phyloP scores from a whole-genome alignment of 1,140 invertebrate species.

The Venturia canescens region DNA sequence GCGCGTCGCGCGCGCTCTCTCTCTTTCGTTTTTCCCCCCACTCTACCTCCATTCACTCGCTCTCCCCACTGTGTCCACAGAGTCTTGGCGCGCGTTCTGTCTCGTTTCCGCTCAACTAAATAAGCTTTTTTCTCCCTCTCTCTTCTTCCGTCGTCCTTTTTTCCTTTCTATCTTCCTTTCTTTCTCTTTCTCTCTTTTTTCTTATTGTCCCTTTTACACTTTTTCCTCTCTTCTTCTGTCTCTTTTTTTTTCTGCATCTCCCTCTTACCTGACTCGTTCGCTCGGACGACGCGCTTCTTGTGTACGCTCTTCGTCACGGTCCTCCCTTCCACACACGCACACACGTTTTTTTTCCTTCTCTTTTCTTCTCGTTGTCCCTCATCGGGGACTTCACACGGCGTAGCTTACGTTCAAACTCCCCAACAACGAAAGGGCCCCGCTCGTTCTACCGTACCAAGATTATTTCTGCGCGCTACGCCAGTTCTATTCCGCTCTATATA shows the following conservation, averaged over 20 bases:
- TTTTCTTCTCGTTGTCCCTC: not conserved
- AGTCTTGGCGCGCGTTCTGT: not conserved
- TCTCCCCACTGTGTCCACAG: not conserved
- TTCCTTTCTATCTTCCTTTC: not conserved
- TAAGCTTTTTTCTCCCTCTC: no score
- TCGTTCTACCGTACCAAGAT: not conserved
- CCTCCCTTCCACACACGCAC: not conserved
- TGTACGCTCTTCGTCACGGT: constrained; percentile 12
- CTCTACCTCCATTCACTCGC: constrained; percentile 6
- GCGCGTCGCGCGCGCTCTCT: not conserved
- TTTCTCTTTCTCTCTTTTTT: not conserved
- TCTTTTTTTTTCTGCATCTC: not conserved
- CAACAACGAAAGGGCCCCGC: not conserved
- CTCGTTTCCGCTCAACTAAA: not conserved
- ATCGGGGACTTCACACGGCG: not conserved
- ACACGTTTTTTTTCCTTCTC: not conserved
- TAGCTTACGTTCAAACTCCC: no score
- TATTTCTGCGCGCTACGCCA: not conserved
- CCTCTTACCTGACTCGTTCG: not conserved
- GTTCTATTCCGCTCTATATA: not conserved
- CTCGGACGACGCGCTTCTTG: constrained; percentile 11
- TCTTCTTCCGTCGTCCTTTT: not conserved
- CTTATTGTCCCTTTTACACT: not conserved
- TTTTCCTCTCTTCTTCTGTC: not conserved
- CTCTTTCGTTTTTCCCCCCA: not conserved